Percentiles rank a stretch among this genome's conserved stretches.
These are phyloP conservation scores for Amiota communis DNA, from an alignment of 2,888 invertebrate species.

Conservation along the genomic window DNA sequence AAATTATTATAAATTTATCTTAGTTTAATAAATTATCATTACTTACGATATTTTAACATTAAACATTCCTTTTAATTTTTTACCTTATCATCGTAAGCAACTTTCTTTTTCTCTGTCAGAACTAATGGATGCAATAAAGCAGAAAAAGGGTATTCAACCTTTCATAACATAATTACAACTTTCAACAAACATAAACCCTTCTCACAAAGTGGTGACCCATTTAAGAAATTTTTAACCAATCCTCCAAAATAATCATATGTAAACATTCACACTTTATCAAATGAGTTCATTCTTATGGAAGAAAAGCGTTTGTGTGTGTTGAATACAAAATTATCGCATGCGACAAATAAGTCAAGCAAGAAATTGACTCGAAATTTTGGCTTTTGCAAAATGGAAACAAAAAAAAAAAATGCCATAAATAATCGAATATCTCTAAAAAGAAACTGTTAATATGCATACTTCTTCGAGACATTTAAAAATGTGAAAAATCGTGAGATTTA, in stretches of 20 bases:
- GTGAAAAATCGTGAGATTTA: slow-evolving; percentile 68
- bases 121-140: too few species aligned
- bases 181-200: slow-evolving; percentile 2
- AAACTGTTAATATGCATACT: too few species aligned
- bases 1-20: too few species aligned
- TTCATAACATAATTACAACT: neutral
- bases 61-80: too few species aligned
- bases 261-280: slow-evolving; percentile 1
- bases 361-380: neutral
- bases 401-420: slow-evolving; percentile 5
- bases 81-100: too few species aligned
- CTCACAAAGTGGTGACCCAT: slow-evolving; percentile 2
- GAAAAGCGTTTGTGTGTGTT: neutral
- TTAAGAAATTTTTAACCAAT: neutral
- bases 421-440: too few species aligned
- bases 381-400: slow-evolving; percentile 1
- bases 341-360: slow-evolving; percentile 21
- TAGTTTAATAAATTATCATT: too few species aligned
- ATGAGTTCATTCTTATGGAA: neutral
- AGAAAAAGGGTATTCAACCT: too few species aligned
- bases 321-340: slow-evolving; percentile 2
- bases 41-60: too few species aligned
- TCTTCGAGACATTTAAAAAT: slow-evolving; percentile 8
- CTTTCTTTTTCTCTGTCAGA: too few species aligned
- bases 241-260: neutral